Evolutionary conservation across 1,140 invertebrate genomes (phyloP).

Genomic region (Dreissena polymorpha): DNA sequence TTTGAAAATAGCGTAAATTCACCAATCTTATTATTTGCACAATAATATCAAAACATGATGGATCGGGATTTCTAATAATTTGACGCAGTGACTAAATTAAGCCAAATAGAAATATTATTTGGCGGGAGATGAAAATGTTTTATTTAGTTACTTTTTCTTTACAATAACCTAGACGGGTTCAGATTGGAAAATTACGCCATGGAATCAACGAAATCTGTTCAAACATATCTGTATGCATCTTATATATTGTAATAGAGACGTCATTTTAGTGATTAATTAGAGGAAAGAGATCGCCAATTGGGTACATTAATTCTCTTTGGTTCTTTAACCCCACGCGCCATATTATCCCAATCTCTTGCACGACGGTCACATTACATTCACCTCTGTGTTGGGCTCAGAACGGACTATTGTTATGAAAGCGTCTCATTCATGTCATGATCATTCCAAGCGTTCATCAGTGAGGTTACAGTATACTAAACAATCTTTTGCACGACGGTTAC

Average conservation of each 20-base stretch:
- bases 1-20: conserved; percentile 43
- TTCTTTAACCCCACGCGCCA: conserved; percentile 44
- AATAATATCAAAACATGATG: conserved; percentile 54
- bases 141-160: conserved; percentile 54
- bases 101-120: conserved; percentile 57
- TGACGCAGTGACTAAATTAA: conserved; percentile 43
- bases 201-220: conserved; percentile 49
- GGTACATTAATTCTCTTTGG: conserved; percentile 54
- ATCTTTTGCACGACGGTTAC: too few relatives aligned
- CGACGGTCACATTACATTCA: too few relatives aligned
- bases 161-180: conserved; percentile 43
- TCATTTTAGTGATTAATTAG: conserved; percentile 55
- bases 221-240: conserved; percentile 57
- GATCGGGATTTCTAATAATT: conserved; percentile 46
- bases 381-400: too few relatives aligned
- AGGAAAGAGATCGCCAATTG: conserved; percentile 56
- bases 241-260: conserved; percentile 57
- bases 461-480: too few relatives aligned
- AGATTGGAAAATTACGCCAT: conserved; percentile 58
- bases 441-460: too few relatives aligned
- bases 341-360: too few relatives aligned
- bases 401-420: too few relatives aligned
- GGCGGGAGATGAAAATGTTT: conserved; percentile 55
- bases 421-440: too few relatives aligned
- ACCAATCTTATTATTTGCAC: conserved; percentile 54